A percentile compares a stretch with the other conserved stretches of the same genome.
These are phyloP conservation scores for Micropterix aruncella DNA, from an alignment of 2,888 invertebrate genomes.

Conservation along the genomic window DNA sequence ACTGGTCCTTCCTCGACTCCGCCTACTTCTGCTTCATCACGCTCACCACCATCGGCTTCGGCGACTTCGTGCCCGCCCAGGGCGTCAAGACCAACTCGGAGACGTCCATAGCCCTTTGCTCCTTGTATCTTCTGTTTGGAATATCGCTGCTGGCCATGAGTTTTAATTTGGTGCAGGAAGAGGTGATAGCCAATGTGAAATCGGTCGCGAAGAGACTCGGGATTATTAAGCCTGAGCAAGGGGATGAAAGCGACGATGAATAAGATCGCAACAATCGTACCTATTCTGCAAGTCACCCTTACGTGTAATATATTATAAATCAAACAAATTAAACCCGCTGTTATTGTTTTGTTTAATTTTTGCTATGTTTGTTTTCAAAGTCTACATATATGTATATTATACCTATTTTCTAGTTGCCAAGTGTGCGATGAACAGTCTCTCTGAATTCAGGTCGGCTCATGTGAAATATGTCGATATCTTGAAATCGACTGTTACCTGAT, in stretches of 20 bases:
- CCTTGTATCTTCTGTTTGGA: conserved; percentile 84
- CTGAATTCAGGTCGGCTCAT: too few species aligned
- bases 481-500: too few species aligned
- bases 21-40: conserved; percentile 93
- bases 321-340: too few species aligned
- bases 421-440: too few species aligned
- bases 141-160: conserved; percentile 93
- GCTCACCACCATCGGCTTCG: conserved; percentile 85
- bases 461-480: too few species aligned
- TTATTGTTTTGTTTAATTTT: too few species aligned
- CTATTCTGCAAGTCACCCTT: too few species aligned
- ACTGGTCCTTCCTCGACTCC: conserved; percentile 75
- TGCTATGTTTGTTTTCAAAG: too few species aligned
- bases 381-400: too few species aligned
- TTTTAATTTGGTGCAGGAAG: conserved; percentile 91
- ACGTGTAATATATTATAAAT: too few species aligned
- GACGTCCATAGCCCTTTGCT: conserved; percentile 64
- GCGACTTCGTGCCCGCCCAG: conserved; percentile 82
- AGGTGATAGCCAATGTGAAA: conserved; percentile 80
- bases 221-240: conserved; percentile 65
- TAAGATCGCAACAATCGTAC: too few species aligned
- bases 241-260: conserved; percentile 43
- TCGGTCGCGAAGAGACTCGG: conserved; percentile 74
- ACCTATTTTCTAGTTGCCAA: too few species aligned
- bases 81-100: conserved; percentile 33